Percentiles rank a stretch among this genome's conserved stretches.
phyloP scores from a whole-genome alignment of 1,140 invertebrate species.

The Vanessa tameamea region DNA sequence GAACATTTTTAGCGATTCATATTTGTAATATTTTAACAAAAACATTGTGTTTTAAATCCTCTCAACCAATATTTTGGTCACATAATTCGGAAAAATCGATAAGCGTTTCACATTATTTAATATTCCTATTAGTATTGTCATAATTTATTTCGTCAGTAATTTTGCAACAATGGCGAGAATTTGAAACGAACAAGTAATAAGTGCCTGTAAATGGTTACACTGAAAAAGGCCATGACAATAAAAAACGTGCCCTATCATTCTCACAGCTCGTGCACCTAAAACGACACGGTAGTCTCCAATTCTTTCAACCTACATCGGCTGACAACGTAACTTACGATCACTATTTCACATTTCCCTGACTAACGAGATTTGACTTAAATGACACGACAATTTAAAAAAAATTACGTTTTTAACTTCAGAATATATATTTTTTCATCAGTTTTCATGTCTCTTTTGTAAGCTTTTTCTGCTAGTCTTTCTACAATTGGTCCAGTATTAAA shows the following conservation, averaged over 20 bases:
- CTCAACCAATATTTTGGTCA: not conserved
- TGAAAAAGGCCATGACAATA: constrained; percentile 14
- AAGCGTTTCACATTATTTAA: no score
- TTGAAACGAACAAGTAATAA: not conserved
- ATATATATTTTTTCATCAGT: not conserved
- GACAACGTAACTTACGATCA: constrained; percentile 21
- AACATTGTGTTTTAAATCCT: not conserved
- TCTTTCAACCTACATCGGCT: constrained; percentile 11
- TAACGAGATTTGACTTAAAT: constrained; percentile 36
- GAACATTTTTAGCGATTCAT: constrained; percentile 4
- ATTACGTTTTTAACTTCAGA: constrained; percentile 22
- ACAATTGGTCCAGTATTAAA: constrained; percentile 10
- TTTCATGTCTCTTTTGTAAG: not conserved
- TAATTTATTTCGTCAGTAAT: not conserved
- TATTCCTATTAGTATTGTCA: no score
- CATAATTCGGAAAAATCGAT: no score
- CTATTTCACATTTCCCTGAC: constrained; percentile 20
- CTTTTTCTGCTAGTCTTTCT: not conserved
- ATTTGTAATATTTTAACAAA: not conserved
- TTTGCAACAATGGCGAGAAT: not conserved
- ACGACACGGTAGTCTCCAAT: constrained; percentile 18
- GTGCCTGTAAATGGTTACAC: not conserved
- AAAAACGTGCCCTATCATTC: constrained; percentile 44
- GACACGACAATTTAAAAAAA: constrained; percentile 21
- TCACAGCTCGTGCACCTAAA: constrained; percentile 25